Evolutionary conservation across 1,140 invertebrate genomes (phyloP).

Genomic region (Rhagoletis pomonella): DNA sequence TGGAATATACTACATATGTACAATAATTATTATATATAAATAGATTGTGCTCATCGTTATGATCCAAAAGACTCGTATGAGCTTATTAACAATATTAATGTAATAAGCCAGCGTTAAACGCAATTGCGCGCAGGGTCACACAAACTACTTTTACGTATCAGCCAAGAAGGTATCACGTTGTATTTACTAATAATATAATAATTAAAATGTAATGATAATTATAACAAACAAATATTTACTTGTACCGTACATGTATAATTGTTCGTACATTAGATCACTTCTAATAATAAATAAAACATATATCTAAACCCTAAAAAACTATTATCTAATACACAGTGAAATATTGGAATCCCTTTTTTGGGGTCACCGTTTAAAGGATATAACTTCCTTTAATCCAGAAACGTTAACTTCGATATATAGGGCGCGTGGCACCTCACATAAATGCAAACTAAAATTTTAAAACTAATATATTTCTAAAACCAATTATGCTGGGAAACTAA

Average conservation of each 20-base stretch:
- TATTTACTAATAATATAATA: constrained; percentile 31
- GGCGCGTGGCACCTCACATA: too few relatives aligned
- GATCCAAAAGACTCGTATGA: neutral
- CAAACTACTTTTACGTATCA: neutral
- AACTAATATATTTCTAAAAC: too few relatives aligned
- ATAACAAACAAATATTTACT: constrained; percentile 37
- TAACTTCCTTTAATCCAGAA: too few relatives aligned
- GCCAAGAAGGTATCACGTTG: neutral
- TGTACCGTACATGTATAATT: constrained; percentile 20
- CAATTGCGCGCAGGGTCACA: neutral
- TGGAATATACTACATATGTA: too few relatives aligned
- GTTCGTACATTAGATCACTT: constrained; percentile 4
- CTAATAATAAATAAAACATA: neutral
- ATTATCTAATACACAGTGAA: neutral
- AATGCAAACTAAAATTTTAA: too few relatives aligned
- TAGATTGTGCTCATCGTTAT: neutral
- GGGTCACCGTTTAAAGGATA: neutral
- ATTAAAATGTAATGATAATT: neutral
- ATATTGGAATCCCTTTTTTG: neutral
- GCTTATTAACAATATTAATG: neutral
- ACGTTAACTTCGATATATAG: too few relatives aligned
- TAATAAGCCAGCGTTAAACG: neutral
- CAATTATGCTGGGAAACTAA: too few relatives aligned
- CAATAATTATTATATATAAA: too few relatives aligned
- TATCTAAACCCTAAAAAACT: neutral